A percentile compares a stretch with the other conserved stretches of the same genome.
Conservation (phyloP, 2,797 vertebrate species). For the Arrhamphus sclerolepis region DNA sequence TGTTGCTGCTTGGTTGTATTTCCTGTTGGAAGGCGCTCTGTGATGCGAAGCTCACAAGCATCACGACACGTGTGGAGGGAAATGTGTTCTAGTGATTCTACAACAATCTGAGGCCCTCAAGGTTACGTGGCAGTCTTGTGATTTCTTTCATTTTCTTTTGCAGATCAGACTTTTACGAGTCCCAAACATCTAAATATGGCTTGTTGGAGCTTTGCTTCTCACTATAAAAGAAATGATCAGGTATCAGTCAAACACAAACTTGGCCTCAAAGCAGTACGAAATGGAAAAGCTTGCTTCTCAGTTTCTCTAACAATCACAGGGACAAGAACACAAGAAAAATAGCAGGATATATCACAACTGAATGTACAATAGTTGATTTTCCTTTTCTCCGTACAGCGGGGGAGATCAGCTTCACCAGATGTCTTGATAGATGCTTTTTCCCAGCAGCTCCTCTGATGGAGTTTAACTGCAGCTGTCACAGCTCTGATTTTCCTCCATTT, state of each 20-base stretch:
- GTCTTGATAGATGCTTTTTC: constrained; percentile 3
- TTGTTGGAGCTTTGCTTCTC: constrained; percentile 32
- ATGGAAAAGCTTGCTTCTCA: constrained; percentile 34
- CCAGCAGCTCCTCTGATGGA: neutral
- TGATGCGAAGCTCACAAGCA: too few species aligned
- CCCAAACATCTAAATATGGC: constrained; percentile 55
- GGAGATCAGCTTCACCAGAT: neutral
- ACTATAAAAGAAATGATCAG: constrained; percentile 47
- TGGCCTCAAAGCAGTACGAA: neutral
- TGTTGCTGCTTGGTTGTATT: too few species aligned
- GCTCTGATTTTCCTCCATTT: constrained; percentile 6
- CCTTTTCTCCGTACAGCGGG: neutral
- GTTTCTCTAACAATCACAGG: constrained; percentile 13
- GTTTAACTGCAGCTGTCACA: too few species aligned
- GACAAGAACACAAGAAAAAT: neutral
- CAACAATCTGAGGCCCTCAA: neutral
- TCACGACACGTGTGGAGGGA: too few species aligned
- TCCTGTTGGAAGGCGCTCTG: too few species aligned
- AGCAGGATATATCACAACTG: neutral
- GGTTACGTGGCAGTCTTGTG: neutral
- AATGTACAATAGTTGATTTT: neutral
- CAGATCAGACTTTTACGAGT: constrained; percentile 15
- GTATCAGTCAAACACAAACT: constrained; percentile 56
- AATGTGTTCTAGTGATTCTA: too few species aligned
- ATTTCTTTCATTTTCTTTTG: neutral